Evolutionary conservation across 2,113 vertebrate genomes (phyloP).

Genomic region (Potamarius usumacintae): DNA sequence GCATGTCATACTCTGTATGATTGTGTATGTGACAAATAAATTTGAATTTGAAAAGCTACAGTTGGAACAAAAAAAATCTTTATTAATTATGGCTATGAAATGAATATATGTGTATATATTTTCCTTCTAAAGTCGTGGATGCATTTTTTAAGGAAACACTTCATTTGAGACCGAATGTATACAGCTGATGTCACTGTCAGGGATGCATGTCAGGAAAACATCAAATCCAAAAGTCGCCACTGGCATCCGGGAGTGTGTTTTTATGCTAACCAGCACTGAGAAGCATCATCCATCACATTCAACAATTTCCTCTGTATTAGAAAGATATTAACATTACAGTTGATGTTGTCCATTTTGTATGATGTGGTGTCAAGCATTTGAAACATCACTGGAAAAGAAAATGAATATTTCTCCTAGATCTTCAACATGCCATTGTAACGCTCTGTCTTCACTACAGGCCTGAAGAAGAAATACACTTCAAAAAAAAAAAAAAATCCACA

Average conservation of each 20-base stretch:
- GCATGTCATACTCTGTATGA: too few relatives aligned
- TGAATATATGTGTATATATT: neutral
- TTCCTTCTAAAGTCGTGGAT: neutral
- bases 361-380: neutral
- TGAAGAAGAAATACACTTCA: neutral
- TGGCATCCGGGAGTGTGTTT: neutral
- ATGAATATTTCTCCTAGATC: constrained; percentile 19
- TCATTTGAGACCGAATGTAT: neutral
- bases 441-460: neutral
- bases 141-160: neutral
- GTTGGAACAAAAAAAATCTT: too few relatives aligned
- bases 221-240: neutral
- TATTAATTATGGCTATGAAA: neutral
- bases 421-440: neutral
- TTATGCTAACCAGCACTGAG: neutral
- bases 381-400: neutral
- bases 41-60: too few relatives aligned
- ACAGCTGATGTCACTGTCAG: neutral
- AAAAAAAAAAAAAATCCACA: neutral
- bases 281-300: neutral
- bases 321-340: neutral
- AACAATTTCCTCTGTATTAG: neutral
- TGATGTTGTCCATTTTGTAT: neutral
- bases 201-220: neutral
- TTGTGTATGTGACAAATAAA: too few relatives aligned